Base-by-base conservation (phyloP, 2,888 invertebrate species). In the Prenolepis imparis region DNA sequence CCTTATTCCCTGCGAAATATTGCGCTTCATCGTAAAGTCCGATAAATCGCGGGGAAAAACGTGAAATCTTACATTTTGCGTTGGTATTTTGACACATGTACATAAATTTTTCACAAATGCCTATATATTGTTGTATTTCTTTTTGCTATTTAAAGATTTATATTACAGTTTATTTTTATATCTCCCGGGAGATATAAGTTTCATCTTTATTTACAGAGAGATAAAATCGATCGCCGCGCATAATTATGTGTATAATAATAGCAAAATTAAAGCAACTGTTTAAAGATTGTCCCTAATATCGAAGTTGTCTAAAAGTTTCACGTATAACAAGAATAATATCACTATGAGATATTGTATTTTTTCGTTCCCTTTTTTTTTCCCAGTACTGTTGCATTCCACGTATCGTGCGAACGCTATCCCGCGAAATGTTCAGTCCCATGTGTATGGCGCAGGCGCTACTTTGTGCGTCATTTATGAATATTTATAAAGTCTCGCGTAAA, bases 391-490 rank as follows among this genome's bases (percentile, higher is more conserved):
- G 74, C 74, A 75, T 66, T 66, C 67, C 74, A 75, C 74, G 67
- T 74, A 74, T 66, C 32, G 21, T 67, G 74, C 21, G 67, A 75
- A 75, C 74, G 74, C 74, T 48, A 75, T 66, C 21, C 48, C 32
- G 44, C 48, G 48, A 36, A 64, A 75, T 36, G 74, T 64, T 64
- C 64, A 74, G 74, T 75, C 67, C 67, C 67, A 75, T 44, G 67
- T 75, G 67, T 75, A 66, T 8, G 74, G 48, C 32, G 74, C 48
- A 18, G 61, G 66, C 44, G 48, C 67, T 75, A 75, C 48, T 75
- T 75, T 75, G 67, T 75, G 74, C 48, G 74, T 74, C 63, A 75
- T 67, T 66, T 75, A 75, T 48, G 32, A 75, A 75, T 75, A 75
- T 75, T 75, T 66, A 66, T 75, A 75, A 75, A 36, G 32, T 3